These are phyloP conservation scores for Podilymbus podiceps DNA, from an alignment of 2,113 vertebrate genomes.

Conservation along the genomic window DNA sequence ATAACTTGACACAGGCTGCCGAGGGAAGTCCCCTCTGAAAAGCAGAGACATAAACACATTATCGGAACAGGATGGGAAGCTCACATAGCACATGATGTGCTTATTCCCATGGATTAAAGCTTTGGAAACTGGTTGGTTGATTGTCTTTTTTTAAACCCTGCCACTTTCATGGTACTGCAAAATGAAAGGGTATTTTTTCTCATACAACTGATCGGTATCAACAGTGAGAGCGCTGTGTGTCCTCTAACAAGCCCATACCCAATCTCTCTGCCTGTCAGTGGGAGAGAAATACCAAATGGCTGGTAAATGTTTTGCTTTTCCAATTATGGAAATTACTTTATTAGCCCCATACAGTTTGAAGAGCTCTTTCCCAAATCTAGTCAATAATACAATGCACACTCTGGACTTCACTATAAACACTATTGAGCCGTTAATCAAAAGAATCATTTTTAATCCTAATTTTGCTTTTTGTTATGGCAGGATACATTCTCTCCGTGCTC, in stretches of 20 bases:
- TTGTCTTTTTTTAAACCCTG: background rate
- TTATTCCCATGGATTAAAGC: background rate
- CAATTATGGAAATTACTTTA: conserved; percentile 38
- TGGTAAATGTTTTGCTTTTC: conserved; percentile 35
- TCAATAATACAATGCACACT: background rate
- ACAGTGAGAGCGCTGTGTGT: background rate
- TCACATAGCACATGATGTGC: background rate
- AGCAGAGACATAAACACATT: background rate
- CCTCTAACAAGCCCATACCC: background rate
- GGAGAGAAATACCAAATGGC: conserved; percentile 42
- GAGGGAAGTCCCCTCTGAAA: background rate
- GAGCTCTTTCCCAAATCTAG: conserved; percentile 23
- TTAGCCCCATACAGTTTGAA: conserved; percentile 1
- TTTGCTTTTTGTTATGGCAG: conserved; percentile 53
- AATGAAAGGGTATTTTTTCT: background rate
- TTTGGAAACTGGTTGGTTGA: background rate
- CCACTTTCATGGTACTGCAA: background rate
- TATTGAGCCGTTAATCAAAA: background rate
- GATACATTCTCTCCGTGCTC: conserved; percentile 73
- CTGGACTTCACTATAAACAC: background rate
- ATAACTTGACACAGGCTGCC: background rate
- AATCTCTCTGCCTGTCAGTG: conserved; percentile 21
- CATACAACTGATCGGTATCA: background rate
- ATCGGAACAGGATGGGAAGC: background rate
- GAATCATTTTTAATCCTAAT: background rate